Evolutionary conservation across 2,113 vertebrate species (phyloP).

Genomic region (Zingel zingel): DNA sequence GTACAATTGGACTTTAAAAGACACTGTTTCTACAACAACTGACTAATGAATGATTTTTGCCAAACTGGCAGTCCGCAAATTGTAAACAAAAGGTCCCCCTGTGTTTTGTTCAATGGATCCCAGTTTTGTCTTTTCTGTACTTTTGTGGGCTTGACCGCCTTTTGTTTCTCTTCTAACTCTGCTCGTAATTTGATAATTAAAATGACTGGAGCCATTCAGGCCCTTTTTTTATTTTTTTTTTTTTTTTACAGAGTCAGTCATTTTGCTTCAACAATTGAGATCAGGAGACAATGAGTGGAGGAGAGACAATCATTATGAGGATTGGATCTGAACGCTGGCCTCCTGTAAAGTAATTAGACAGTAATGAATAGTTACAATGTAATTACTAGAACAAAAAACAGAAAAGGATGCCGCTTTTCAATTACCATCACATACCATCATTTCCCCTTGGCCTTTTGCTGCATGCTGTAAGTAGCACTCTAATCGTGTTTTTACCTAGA

Average conservation of each 20-base stretch:
- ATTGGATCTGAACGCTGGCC: slow-evolving; percentile 59
- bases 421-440: slow-evolving; percentile 60
- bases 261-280: slow-evolving; percentile 62
- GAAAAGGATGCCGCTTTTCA: slow-evolving; percentile 64
- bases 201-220: slow-evolving; percentile 34
- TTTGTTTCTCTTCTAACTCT: slow-evolving; percentile 55
- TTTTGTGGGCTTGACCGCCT: slow-evolving; percentile 29
- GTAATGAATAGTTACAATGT: slow-evolving; percentile 79
- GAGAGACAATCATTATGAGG: slow-evolving; percentile 63
- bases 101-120: slow-evolving; percentile 45
- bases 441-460: slow-evolving; percentile 67
- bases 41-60: slow-evolving; percentile 60
- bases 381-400: slow-evolving; percentile 68
- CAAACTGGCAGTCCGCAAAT: slow-evolving; percentile 41
- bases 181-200: slow-evolving; percentile 70
- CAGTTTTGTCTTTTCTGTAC: slow-evolving; percentile 46
- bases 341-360: slow-evolving; percentile 70
- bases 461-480: slow-evolving; percentile 59
- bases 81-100: slow-evolving; percentile 57
- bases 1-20: slow-evolving; percentile 36
- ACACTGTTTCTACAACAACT: slow-evolving; percentile 47
- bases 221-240: background rate
- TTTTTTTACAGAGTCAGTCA: slow-evolving; percentile 47
- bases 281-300: slow-evolving; percentile 58
- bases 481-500: slow-evolving; percentile 76